Conservation (phyloP, 2,113 vertebrate genomes). For the Nothobranchius kuhntae region DNA sequence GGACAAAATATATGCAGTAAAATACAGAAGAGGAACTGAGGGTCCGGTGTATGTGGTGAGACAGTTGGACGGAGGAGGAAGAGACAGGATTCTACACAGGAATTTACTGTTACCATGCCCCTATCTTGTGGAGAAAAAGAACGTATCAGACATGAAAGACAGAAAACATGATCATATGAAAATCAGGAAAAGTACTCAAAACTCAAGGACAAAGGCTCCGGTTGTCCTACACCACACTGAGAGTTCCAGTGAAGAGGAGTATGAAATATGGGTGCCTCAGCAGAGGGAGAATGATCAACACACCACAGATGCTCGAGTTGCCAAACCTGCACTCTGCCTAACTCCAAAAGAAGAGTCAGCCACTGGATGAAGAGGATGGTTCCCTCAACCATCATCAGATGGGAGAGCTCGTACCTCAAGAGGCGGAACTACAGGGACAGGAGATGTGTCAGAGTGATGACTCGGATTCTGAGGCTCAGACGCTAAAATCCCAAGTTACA, state of each 20-base stretch:
- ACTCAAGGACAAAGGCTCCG: not conserved
- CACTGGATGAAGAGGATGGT: not conserved
- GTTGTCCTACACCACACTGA: not conserved
- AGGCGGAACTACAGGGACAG: not conserved
- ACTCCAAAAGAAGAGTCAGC: not conserved
- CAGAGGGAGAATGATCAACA: not conserved
- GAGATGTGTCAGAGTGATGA: not conserved
- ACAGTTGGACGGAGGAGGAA: too few species aligned
- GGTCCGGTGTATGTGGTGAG: too few species aligned
- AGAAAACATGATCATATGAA: not conserved
- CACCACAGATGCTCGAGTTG: not conserved
- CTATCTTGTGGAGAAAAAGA: not conserved
- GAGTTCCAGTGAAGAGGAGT: not conserved
- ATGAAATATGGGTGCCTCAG: not conserved
- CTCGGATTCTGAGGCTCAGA: not conserved
- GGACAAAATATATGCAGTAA: not conserved
- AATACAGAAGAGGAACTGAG: not conserved
- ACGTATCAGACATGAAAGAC: not conserved
- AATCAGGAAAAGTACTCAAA: not conserved
- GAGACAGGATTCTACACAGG: not conserved
- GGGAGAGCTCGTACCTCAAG: not conserved
- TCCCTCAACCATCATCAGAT: not conserved
- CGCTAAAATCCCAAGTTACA: not conserved
- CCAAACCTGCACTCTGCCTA: not conserved
- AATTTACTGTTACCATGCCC: not conserved